Base-by-base conservation (phyloP, 2,888 invertebrate genomes). In the Netelia fuscicornis region DNA sequence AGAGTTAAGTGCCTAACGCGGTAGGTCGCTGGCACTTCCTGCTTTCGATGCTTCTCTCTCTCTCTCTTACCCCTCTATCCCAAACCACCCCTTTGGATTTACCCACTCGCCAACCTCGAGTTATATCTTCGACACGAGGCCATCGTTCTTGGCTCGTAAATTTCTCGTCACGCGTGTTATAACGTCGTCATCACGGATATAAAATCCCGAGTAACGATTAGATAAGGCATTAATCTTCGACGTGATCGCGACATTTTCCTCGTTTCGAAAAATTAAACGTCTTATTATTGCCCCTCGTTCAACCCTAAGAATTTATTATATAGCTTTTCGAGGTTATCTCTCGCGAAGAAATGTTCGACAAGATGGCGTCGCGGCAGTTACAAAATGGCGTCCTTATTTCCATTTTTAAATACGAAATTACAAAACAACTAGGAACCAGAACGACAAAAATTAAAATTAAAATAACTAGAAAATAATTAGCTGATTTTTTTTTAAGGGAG, bases 1-100 rank as follows among this genome's bases (percentile, higher is more conserved):
- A 70, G 72, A 75, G 79, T 83, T 79, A 74, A 83, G 83, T 83
- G 79, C 74, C 70, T 83, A 75, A 70, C 83, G 74, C 68, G 72
- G 62, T 83, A 67, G 72, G 82, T 79, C 75, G 70, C 74, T 75
- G 56, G 56, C 74, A 74, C 65, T 82, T 70, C 78, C 58, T 74
- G 70, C 62, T 78, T 74, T 74, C 74, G 30, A 75, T 68, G 23
- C 67, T 70, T 72, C 60, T 65, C 71, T 62, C 60, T 20, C 20
- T 20, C 20, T 20, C 44, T 70, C 64, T 77, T 13, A 30, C 60
- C 30, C 30, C 42, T 71, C 42, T 58, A n/a, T n/a, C 52, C 54
- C 44, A 20, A 20, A 20, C 20, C 54, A 11, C 37, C 65, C 17
- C 42, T 78, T 62, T 17, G 20, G 37, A 13, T 60, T 42, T 54